Evolutionary conservation across 2,888 invertebrate species (phyloP).

Genomic region (Himalopsyche kuldschensis): DNA sequence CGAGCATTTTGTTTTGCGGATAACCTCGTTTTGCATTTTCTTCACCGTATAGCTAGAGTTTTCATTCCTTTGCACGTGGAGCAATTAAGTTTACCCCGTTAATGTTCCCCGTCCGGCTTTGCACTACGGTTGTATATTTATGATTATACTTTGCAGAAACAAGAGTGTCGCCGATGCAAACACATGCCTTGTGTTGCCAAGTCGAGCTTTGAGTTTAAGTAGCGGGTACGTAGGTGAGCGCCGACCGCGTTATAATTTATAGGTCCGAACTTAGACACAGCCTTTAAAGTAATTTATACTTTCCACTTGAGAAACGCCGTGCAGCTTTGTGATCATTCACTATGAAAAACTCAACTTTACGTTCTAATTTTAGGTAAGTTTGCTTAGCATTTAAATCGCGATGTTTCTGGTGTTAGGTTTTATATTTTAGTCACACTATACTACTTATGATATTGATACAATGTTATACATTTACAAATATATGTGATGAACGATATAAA

Average conservation of each 20-base stretch:
- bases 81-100: background rate
- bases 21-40: background rate
- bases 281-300: conserved; percentile 1
- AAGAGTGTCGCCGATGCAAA: conserved; percentile 17
- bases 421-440: background rate
- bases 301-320: background rate
- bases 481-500: too few relatives aligned
- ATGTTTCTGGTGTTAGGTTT: background rate
- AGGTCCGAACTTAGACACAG: background rate
- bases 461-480: too few relatives aligned
- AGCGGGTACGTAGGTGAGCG: background rate
- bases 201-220: conserved; percentile 22
- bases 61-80: background rate
- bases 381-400: background rate
- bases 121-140: conserved; percentile 14
- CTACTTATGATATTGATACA: too few relatives aligned
- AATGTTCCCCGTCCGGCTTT: background rate
- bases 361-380: background rate
- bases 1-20: background rate
- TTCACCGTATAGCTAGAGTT: background rate
- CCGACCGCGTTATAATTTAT: background rate
- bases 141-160: conserved; percentile 22
- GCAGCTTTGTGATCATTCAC: background rate
- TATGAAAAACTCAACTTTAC: background rate
- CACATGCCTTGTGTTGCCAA: conserved; percentile 31